Conservation (phyloP, 2,888 invertebrate genomes). For the Dryadula phaetusa region DNA sequence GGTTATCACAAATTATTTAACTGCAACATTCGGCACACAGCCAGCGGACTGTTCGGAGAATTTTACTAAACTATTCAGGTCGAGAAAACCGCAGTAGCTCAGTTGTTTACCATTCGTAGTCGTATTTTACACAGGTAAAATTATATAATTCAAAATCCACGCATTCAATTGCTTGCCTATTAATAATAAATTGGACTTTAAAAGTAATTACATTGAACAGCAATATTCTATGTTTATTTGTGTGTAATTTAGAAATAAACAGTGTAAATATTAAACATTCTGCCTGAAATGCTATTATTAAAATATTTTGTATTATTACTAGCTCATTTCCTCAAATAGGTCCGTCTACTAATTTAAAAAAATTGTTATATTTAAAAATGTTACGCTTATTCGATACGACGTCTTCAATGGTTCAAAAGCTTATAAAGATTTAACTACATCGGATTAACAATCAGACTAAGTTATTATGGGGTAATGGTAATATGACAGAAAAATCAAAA, state of each 20-base stretch:
- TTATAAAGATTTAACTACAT: too few species aligned
- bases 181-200: constrained; percentile 5
- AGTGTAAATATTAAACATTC: background rate
- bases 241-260: background rate
- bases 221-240: background rate
- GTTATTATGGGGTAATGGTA: too few species aligned
- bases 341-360: too few species aligned
- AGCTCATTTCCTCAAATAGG: too few species aligned
- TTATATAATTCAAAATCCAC: too few species aligned
- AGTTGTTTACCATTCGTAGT: constrained; percentile 63
- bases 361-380: too few species aligned
- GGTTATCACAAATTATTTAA: constrained; percentile 80
- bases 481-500: too few species aligned
- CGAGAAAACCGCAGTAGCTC: constrained; percentile 75
- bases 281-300: background rate
- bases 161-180: background rate
- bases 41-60: constrained; percentile 70
- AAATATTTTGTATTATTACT: too few species aligned
- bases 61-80: constrained; percentile 79
- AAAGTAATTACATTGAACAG: constrained; percentile 3
- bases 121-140: too few species aligned
- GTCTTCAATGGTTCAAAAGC: too few species aligned
- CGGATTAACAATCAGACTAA: too few species aligned
- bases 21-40: constrained; percentile 78
- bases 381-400: too few species aligned